Conservation (phyloP, 2,888 invertebrate genomes). For the Apamea crenata region DNA sequence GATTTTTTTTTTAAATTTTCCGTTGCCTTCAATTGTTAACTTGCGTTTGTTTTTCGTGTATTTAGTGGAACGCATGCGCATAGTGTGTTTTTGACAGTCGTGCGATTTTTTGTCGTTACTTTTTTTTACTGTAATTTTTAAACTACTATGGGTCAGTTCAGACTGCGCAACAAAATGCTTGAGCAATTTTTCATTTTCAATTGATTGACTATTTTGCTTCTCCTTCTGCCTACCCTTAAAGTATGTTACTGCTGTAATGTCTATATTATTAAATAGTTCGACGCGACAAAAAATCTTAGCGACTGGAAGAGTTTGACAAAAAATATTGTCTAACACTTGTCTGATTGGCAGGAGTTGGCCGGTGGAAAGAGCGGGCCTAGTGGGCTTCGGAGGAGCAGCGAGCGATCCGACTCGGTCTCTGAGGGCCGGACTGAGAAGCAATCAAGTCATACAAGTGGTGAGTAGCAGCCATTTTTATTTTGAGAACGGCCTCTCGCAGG, state of each 20-base stretch:
- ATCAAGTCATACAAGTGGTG: conserved; percentile 81
- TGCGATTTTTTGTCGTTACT: conserved; percentile 56
- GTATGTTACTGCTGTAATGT: background rate
- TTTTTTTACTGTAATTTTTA: background rate
- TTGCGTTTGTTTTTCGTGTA: conserved; percentile 28
- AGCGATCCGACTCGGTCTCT: conserved; percentile 76
- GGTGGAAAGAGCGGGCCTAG: conserved; percentile 84
- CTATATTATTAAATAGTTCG: background rate
- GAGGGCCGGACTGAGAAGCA: conserved; percentile 75
- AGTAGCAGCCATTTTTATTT: conserved; percentile 58
- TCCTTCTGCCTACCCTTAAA: background rate
- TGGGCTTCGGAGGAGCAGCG: conserved; percentile 82
- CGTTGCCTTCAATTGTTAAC: conserved; percentile 16
- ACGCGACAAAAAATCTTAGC: conserved; percentile 38
- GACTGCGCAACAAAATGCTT: background rate
- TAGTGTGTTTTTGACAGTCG: conserved; percentile 31
- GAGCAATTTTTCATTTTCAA: background rate
- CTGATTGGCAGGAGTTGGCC: conserved; percentile 82
- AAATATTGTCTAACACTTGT: conserved; percentile 41
- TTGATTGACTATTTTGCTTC: background rate
- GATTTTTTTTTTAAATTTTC: conserved; percentile 3
- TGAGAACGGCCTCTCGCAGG: background rate
- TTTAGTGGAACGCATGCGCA: conserved; percentile 65
- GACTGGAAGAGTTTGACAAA: conserved; percentile 31
- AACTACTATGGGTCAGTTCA: background rate